Evolutionary conservation across 2,113 vertebrate genomes (phyloP), one percentile per base, ranked within the genome.

Genomic region (Callospermophilus lateralis): DNA sequence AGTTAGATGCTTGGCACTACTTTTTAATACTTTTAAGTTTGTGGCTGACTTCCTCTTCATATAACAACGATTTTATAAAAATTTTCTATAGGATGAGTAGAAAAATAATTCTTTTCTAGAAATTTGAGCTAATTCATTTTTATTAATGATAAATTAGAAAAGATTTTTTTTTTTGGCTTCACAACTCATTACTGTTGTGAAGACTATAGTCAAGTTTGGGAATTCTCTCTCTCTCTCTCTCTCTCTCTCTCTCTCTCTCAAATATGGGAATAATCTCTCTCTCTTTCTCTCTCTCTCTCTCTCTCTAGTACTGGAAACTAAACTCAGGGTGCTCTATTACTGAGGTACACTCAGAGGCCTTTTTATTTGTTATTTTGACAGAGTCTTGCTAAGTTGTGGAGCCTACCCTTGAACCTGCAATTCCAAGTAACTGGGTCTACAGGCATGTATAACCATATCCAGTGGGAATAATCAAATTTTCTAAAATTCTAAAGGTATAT

Each of bases 91-190:
- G 8, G 9, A 88, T 79, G 26, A 91, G 34, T 0, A 85, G 16
- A 84, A 93, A 51, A 92, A n/a, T 58, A 83, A 95, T 80, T 94
- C 13, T 77, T 68, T 77, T 86, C 34, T 85, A 91, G 51, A 24
- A 93, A 63, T 11, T 78, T 73, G 37, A 28, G 24, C n/a, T 73
- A 84, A 37, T 17, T 94, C 70, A 63, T 73, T 67, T 90, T 85
- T 81, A 76, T 77, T 76, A 81, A 42, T 77, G 28, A 89, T 15
- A 93, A 34, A 68, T 78, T 84, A 73, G 34, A 86, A 67, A 77
- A 84, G 4, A 11, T 63, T 77, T 81, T 24, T 58, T 58, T 58
- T 48, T 67, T 76, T 80, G 78, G 58, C n/a, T 70, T 96, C 30
- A 68, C 26, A 95, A 95, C 51, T 86, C 28, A 10, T 67, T 94